Evolutionary conservation across 2,888 invertebrate genomes (phyloP).

Genomic region (Bembecia ichneumoniformis): DNA sequence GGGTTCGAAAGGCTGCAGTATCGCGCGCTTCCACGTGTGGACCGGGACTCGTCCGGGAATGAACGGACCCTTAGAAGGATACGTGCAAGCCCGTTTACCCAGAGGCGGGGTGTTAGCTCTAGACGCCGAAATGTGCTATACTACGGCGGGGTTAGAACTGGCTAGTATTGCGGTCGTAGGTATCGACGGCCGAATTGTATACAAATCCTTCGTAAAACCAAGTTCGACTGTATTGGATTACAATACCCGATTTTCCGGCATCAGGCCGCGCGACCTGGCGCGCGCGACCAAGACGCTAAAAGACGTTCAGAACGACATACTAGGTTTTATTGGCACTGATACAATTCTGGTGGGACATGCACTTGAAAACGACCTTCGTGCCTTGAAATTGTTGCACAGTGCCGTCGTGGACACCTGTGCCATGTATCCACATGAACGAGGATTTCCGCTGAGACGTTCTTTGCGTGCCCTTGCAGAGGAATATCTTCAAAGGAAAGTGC

Average conservation of each 20-base stretch:
- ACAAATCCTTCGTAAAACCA: slow-evolving; percentile 89
- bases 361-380: slow-evolving; percentile 93
- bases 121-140: slow-evolving; percentile 98
- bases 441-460: slow-evolving; percentile 87
- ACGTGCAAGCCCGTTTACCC: slow-evolving; percentile 71
- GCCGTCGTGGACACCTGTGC: slow-evolving; percentile 92
- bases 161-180: slow-evolving; percentile 89
- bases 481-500: slow-evolving; percentile 85
- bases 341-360: slow-evolving; percentile 96
- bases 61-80: slow-evolving; percentile 82
- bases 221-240: slow-evolving; percentile 88
- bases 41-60: slow-evolving; percentile 77
- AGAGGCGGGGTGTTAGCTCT: slow-evolving; percentile 81
- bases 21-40: slow-evolving; percentile 82
- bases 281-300: slow-evolving; percentile 77
- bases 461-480: slow-evolving; percentile 83
- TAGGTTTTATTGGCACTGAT: slow-evolving; percentile 82
- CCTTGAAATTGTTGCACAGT: slow-evolving; percentile 85
- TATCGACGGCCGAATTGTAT: slow-evolving; percentile 80
- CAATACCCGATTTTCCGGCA: slow-evolving; percentile 96
- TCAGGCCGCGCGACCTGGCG: slow-evolving; percentile 75
- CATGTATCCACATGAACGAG: slow-evolving; percentile 87
- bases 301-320: slow-evolving; percentile 89
- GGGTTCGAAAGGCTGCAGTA: slow-evolving; percentile 76
- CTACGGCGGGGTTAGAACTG: slow-evolving; percentile 87